Conservation (phyloP, 2,888 invertebrate genomes). For the Mythimna lalbum region DNA sequence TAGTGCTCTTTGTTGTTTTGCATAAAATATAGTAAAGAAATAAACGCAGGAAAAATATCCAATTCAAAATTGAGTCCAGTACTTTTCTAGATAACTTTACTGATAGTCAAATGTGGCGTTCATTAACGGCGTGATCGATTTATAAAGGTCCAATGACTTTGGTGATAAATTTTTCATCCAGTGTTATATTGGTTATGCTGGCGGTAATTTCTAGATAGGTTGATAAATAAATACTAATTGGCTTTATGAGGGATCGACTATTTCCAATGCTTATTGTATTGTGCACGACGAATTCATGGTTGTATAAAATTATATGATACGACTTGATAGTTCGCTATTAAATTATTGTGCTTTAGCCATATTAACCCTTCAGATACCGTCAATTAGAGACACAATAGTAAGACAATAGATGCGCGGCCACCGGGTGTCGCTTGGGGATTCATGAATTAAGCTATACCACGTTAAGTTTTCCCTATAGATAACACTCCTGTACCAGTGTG, state of each 20-base stretch:
- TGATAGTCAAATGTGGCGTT: slow-evolving; percentile 23
- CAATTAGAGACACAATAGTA: no score
- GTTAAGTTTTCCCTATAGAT: slow-evolving; percentile 22
- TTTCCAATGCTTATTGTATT: slow-evolving; percentile 1
- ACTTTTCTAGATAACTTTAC: slow-evolving; percentile 29
- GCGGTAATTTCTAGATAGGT: slow-evolving; percentile 6
- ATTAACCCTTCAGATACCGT: no score
- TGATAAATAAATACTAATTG: neutral
- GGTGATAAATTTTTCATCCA: slow-evolving; percentile 8
- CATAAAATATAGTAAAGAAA: no score
- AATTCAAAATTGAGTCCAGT: slow-evolving; percentile 4
- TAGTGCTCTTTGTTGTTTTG: no score
- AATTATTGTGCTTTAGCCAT: neutral
- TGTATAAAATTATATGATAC: neutral
- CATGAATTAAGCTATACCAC: neutral
- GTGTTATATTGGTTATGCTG: neutral
- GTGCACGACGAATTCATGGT: neutral
- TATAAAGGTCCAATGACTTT: slow-evolving; percentile 17
- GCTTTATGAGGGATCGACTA: neutral
- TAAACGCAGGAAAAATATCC: no score
- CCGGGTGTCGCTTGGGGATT: no score
- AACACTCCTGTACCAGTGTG: neutral
- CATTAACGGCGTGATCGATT: slow-evolving; percentile 20
- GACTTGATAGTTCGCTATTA: neutral
- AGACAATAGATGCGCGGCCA: no score